These are phyloP conservation scores for Hydractinia symbiolongicarpus DNA, from an alignment of 30 jellyfish, hydroid and myxozoan species.

Conservation along the genomic window DNA sequence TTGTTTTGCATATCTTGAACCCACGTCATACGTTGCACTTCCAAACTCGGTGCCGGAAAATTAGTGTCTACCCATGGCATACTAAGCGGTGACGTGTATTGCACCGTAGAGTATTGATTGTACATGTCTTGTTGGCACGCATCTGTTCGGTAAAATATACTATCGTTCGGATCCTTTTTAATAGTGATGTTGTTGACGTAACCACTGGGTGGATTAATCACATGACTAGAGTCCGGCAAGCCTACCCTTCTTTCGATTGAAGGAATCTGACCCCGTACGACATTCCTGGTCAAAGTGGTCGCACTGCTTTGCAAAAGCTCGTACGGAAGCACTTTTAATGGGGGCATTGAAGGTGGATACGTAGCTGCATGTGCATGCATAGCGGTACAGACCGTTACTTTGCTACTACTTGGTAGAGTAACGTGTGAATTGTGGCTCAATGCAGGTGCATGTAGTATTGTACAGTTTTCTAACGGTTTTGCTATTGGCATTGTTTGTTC, in stretches of 20 bases:
- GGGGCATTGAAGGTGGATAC: no score
- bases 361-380: no score
- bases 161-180: neutral
- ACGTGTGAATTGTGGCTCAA: no score
- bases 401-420: no score
- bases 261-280: constrained; percentile 6
- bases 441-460: no score
- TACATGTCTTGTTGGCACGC: neutral
- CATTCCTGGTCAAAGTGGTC: no score
- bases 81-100: neutral
- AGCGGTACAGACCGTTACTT: no score
- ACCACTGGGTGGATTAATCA: constrained; percentile 8
- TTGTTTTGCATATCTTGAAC: constrained; percentile 9
- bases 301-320: no score
- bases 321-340: no score
- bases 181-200: neutral
- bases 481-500: no score
- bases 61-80: constrained; percentile 17
- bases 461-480: no score
- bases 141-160: neutral
- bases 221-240: neutral
- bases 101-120: neutral
- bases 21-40: neutral
- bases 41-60: neutral
- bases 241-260: constrained; percentile 24